phyloP scores from a whole-genome alignment of 1,140 invertebrate species.

The Kradibia gibbosae region DNA sequence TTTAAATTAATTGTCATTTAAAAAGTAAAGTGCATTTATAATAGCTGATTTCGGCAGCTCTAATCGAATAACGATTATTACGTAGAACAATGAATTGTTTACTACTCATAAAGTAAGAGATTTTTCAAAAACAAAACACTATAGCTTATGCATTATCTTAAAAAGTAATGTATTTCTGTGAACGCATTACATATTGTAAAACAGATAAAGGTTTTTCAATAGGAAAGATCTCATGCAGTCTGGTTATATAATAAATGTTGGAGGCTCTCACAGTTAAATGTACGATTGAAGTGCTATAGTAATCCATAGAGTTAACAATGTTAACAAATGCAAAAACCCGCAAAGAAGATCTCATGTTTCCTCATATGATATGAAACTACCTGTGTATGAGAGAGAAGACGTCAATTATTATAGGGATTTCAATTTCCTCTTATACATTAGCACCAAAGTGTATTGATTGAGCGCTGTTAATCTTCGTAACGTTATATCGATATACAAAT shows the following conservation, averaged over 20 bases:
- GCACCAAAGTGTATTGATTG: conserved; percentile 22
- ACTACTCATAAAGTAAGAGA: too few species aligned
- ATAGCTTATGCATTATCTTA: too few species aligned
- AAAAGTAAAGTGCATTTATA: too few species aligned
- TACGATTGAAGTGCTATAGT: background rate
- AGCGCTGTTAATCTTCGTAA: conserved; percentile 20
- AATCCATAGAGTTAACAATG: conserved; percentile 21
- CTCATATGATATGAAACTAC: background rate
- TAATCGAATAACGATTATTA: too few species aligned
- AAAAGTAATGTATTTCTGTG: conserved; percentile 10
- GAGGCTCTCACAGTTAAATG: conserved; percentile 20
- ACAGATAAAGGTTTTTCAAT: conserved; percentile 17
- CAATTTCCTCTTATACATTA: background rate
- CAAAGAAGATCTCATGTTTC: conserved; percentile 7
- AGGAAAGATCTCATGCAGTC: conserved; percentile 31
- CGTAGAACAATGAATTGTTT: too few species aligned
- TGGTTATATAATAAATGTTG: background rate
- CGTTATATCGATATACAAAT: background rate
- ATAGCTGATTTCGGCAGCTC: too few species aligned
- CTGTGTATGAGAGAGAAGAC: background rate
- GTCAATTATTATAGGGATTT: conserved; percentile 29
- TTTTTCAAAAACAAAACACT: too few species aligned
- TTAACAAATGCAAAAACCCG: conserved; percentile 20
- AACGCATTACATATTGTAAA: conserved; percentile 17
- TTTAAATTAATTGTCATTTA: too few species aligned